Evolutionary conservation across 2,113 vertebrate species (phyloP), one percentile per base, ranked within the genome.

Genomic region (Oryzias curvinotus): DNA sequence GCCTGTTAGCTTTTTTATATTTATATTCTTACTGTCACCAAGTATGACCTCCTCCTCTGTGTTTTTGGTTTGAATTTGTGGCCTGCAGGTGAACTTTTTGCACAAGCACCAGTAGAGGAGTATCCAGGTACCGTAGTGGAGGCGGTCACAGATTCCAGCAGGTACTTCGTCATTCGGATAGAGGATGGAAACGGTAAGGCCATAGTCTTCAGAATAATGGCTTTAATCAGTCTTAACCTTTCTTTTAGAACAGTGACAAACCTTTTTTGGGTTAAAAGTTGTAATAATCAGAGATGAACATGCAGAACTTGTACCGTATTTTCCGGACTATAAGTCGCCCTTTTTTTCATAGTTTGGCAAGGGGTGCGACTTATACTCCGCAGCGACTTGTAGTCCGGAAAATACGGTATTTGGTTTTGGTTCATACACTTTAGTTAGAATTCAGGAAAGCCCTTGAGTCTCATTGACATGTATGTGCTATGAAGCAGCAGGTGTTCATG

Each of bases 141-240:
- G 84, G 74, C 92, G 0, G 97, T 99, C 54, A 93, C 92, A 0
- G 97, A 99, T 71, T 99, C 97, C 75, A 99, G 97, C 90, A 87
- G 97, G 62, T 99, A 98, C 5, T 99, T 99, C 1, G 96, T 99
- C 1, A 67, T 99, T 73, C 92, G 94, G 47, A 87, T 99, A 0
- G 94, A 99, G 25, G 96, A 98, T 0, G 97, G 90, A 49, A 97
- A 91, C 0, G 96, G 97, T 96, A 70, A 87, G 88, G 54, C n/a
- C 4, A 23, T 12, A 4, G 10, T 14, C 5, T 16, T 12, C 13
- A 7, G 15, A 13, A 17, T 7, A 21, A 21, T 62, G 21, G 7
- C 43, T 44, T 51, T 43, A 28, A 28, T 28, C 26, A 28, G 26
- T 28, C 5, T 28, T 28, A 5, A 28, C 4, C 26, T 28, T 28